Conservation (phyloP, 53 echinoderm and acorn worm genomes). For the Stichopus horrens region DNA sequence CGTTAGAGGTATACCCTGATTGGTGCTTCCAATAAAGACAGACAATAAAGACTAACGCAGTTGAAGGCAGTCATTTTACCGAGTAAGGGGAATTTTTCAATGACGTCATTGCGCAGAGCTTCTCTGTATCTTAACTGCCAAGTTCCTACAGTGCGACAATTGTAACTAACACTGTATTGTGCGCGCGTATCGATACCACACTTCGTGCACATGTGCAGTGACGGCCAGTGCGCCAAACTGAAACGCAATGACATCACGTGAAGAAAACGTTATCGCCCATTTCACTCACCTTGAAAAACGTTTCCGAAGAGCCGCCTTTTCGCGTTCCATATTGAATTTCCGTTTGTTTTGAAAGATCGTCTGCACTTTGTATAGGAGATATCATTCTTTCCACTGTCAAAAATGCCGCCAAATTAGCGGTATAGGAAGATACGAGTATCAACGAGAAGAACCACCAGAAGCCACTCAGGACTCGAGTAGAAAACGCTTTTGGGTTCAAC, state of each 20-base stretch:
- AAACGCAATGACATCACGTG: background rate
- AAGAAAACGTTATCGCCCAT: background rate
- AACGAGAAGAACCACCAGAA: slow-evolving; percentile 99
- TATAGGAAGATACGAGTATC: slow-evolving; percentile 94
- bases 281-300: slow-evolving; percentile 83
- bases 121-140: too few species aligned
- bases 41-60: too few species aligned
- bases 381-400: slow-evolving; percentile 97
- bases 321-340: slow-evolving; percentile 92
- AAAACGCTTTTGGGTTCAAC: slow-evolving; percentile 93
- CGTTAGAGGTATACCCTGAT: too few species aligned
- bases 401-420: slow-evolving; percentile 97
- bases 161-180: too few species aligned
- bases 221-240: too few species aligned
- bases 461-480: slow-evolving; percentile 90
- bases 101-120: too few species aligned
- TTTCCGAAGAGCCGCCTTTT: slow-evolving; percentile 80
- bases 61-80: too few species aligned
- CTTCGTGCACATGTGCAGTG: too few species aligned
- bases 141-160: too few species aligned
- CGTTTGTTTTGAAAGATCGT: slow-evolving; percentile 87
- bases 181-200: too few species aligned
- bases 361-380: slow-evolving; percentile 85
- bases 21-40: too few species aligned
- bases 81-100: too few species aligned